Conservation (phyloP, 1,140 invertebrate genomes). For the Sinella curviseta region DNA sequence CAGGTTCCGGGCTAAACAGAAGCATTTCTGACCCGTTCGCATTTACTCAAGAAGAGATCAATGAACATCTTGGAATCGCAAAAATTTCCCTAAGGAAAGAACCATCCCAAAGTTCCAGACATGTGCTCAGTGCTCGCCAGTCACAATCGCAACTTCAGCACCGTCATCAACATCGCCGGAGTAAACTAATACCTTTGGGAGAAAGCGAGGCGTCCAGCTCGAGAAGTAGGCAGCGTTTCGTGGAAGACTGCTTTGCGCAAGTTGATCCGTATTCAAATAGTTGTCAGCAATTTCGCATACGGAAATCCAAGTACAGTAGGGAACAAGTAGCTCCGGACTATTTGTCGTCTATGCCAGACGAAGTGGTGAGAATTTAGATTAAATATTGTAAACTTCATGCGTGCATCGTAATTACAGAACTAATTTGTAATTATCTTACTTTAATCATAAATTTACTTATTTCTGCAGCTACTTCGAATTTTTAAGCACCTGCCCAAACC, state of each 20-base stretch:
- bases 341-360: slow-evolving; percentile 38
- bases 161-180: background rate
- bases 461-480: slow-evolving; percentile 35
- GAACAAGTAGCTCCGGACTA: background rate
- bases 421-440: background rate
- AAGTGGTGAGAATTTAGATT: slow-evolving; percentile 38
- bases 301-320: background rate
- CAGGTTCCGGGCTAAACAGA: background rate
- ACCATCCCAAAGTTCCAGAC: background rate
- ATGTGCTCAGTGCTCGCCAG: background rate
- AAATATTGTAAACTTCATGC: background rate
- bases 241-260: background rate
- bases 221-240: background rate
- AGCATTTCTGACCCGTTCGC: background rate
- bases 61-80: no score
- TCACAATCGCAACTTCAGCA: background rate
- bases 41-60: background rate
- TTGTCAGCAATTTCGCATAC: background rate
- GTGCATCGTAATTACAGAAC: background rate
- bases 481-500: slow-evolving; percentile 36
- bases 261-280: background rate
- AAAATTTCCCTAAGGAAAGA: no score
- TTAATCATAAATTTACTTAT: background rate
- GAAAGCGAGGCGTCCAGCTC: background rate
- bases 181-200: background rate